Evolutionary conservation across 2,113 vertebrate species (phyloP).

Genomic region (Xiphias gladius): DNA sequence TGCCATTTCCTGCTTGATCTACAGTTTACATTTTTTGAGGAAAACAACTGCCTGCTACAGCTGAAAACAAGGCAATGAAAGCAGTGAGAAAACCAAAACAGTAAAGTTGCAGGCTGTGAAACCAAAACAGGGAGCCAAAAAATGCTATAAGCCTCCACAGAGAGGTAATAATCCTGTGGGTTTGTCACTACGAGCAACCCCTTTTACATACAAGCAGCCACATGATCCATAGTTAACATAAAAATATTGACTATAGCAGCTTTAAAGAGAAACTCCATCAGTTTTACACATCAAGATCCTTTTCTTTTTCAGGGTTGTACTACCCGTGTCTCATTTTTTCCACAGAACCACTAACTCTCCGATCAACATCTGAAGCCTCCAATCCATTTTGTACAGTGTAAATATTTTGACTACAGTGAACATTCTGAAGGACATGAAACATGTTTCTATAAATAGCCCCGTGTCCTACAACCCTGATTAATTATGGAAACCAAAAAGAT

Average conservation of each 20-base stretch:
- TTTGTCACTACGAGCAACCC: too few species aligned
- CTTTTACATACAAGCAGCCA: too few species aligned
- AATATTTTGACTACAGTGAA: conserved; percentile 9
- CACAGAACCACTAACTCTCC: too few species aligned
- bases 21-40: neutral
- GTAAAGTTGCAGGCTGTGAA: neutral
- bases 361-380: neutral
- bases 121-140: neutral
- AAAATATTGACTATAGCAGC: too few species aligned
- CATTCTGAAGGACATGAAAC: conserved; percentile 18
- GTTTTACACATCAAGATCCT: too few species aligned
- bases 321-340: neutral
- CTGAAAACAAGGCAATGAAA: neutral
- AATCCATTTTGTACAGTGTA: neutral
- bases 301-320: too few species aligned
- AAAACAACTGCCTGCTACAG: neutral
- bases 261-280: too few species aligned
- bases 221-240: too few species aligned
- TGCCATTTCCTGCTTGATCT: neutral
- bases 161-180: too few species aligned
- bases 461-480: conserved; percentile 2
- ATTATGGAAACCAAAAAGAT: conserved; percentile 20
- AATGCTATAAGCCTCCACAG: neutral
- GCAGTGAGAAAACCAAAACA: neutral
- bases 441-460: conserved; percentile 23